Evolutionary conservation across 2,797 vertebrate species (phyloP).

Genomic region (Todus mexicanus): DNA sequence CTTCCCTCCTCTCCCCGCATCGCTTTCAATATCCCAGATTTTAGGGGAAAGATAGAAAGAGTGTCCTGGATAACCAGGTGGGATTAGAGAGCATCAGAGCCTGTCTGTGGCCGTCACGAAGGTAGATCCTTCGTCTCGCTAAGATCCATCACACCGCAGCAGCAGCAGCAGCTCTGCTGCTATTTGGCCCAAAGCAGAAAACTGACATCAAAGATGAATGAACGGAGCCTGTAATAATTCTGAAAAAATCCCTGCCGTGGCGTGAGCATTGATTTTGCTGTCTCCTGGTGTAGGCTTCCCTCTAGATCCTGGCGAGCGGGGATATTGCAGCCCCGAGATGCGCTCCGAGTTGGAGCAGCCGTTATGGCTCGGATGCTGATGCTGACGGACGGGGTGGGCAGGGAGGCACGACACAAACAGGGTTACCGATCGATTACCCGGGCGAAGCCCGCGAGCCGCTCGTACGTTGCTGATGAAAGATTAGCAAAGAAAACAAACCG

Average conservation of each 20-base stretch:
- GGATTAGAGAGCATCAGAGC: neutral
- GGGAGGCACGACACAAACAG: neutral
- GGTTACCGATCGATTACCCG: neutral
- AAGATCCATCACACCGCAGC: neutral
- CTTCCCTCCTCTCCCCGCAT: neutral
- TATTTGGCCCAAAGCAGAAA: neutral
- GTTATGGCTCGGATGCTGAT: neutral
- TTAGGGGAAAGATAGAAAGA: neutral
- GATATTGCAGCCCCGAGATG: neutral
- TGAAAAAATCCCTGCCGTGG: neutral
- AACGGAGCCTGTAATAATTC: neutral
- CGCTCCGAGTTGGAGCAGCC: neutral
- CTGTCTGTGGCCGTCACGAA: neutral
- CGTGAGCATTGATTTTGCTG: conserved; percentile 9
- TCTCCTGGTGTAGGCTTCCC: neutral
- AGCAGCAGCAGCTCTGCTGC: neutral
- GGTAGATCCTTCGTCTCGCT: neutral
- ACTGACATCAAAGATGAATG: neutral
- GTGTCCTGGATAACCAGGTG: neutral
- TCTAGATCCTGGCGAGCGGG: neutral
- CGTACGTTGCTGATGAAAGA: neutral
- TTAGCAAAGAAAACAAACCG: neutral
- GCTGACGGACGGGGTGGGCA: neutral
- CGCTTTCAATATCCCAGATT: neutral
- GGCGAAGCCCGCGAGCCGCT: neutral